These are phyloP conservation scores for Pollenia griseotomentosa DNA, from an alignment of 2,888 invertebrate genomes.

Conservation along the genomic window DNA sequence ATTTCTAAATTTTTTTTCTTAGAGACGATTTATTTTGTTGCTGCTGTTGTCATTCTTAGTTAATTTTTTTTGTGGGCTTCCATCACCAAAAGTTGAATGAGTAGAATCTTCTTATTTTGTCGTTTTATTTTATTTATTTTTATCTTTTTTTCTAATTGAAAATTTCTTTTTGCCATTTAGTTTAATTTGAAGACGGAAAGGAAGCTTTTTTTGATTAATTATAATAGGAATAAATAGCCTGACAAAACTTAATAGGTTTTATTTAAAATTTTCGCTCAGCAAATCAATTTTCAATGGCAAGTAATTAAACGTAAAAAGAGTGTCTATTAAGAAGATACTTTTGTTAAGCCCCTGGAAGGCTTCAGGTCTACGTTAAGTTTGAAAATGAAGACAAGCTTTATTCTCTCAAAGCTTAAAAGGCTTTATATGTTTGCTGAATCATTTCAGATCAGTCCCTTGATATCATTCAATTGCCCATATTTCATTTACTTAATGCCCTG, in stretches of 20 bases:
- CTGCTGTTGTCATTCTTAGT: slow-evolving; percentile 44
- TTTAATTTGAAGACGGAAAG: background rate
- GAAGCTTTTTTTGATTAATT: background rate
- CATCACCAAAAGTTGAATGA: slow-evolving; percentile 11
- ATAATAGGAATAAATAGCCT: background rate
- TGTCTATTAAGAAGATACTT: too few species aligned
- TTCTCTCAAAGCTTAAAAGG: too few species aligned
- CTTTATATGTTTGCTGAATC: too few species aligned
- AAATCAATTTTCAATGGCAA: background rate
- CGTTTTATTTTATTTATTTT: background rate
- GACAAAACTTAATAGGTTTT: background rate
- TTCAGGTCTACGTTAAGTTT: too few species aligned
- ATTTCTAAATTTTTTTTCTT: slow-evolving; percentile 51
- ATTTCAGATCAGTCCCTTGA: too few species aligned
- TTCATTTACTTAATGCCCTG: too few species aligned
- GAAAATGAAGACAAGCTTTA: too few species aligned
- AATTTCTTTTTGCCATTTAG: background rate
- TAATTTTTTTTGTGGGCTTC: background rate
- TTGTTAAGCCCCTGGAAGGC: too few species aligned
- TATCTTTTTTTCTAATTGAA: background rate
- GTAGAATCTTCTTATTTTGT: background rate
- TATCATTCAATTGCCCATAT: too few species aligned
- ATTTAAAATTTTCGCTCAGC: background rate
- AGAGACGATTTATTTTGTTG: slow-evolving; percentile 29
- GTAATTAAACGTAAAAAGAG: too few species aligned